Evolutionary conservation across 2,888 invertebrate genomes (phyloP).

Genomic region (Nomada ruficornis): DNA sequence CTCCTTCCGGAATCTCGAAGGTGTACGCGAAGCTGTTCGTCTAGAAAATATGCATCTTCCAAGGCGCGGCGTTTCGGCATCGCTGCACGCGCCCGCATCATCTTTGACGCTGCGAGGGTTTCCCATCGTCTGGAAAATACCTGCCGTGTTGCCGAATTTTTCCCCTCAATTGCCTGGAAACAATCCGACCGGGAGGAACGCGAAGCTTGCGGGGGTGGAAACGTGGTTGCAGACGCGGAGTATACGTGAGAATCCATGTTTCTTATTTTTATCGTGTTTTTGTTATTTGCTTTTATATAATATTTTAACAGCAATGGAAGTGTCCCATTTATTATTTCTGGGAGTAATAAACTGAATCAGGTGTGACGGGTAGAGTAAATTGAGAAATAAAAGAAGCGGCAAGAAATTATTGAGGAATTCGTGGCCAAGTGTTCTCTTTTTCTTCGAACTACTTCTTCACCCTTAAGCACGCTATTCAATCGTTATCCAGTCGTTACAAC

Average conservation of each 20-base stretch:
- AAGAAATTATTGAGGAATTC: neutral
- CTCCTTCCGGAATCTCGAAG: conserved; percentile 50
- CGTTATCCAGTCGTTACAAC: conserved; percentile 16
- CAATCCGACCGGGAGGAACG: conserved; percentile 31
- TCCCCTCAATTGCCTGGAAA: conserved; percentile 47
- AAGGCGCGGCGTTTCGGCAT: conserved; percentile 47
- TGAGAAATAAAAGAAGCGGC: neutral
- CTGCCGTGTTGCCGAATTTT: conserved; percentile 36
- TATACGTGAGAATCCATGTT: neutral
- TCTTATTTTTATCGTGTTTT: neutral
- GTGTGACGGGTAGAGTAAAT: neutral
- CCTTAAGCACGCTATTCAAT: conserved; percentile 11
- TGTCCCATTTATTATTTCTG: neutral
- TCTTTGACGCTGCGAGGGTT: conserved; percentile 61
- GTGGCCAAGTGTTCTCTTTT: neutral
- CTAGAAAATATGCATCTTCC: conserved; percentile 76
- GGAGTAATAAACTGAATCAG: neutral
- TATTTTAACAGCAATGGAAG: neutral
- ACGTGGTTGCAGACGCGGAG: too few species aligned
- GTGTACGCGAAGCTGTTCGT: conserved; percentile 65
- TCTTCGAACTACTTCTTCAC: neutral
- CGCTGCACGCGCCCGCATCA: conserved; percentile 66
- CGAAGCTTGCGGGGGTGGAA: neutral
- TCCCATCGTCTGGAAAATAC: conserved; percentile 41
- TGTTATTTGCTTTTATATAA: too few species aligned